A percentile compares a stretch with the other conserved stretches of the same genome.
Conservation (phyloP, 2,888 invertebrate species). For the Blera fallax region DNA sequence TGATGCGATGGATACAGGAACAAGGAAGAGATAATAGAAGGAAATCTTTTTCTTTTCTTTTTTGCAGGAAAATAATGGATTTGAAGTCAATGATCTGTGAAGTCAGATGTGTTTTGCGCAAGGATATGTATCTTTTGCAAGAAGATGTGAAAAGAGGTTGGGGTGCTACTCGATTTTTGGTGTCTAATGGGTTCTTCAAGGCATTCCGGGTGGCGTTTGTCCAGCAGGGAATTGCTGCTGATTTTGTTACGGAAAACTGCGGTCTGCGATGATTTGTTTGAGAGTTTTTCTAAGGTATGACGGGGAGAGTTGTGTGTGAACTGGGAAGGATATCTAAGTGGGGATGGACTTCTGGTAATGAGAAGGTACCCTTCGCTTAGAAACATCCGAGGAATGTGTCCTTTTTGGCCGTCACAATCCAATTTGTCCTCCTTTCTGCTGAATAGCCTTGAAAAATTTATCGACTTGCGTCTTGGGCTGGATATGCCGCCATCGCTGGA, state of each 20-base stretch:
- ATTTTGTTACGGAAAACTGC: slow-evolving; percentile 16
- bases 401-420: too few relatives aligned
- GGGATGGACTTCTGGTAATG: too few relatives aligned
- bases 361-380: too few relatives aligned
- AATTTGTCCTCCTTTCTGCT: too few relatives aligned
- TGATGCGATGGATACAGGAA: slow-evolving; percentile 63
- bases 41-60: slow-evolving; percentile 19
- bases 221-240: slow-evolving; percentile 9
- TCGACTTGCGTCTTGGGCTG: too few relatives aligned
- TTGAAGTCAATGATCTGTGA: slow-evolving; percentile 70
- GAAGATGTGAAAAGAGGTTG: slow-evolving; percentile 19
- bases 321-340: too few relatives aligned
- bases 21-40: slow-evolving; percentile 52
- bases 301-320: too few relatives aligned
- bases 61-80: slow-evolving; percentile 46
- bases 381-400: too few relatives aligned
- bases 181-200: neutral
- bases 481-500: too few relatives aligned
- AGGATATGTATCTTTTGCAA: slow-evolving; percentile 20
- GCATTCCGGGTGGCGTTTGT: slow-evolving; percentile 44
- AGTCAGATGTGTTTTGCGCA: slow-evolving; percentile 62
- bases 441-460: too few relatives aligned
- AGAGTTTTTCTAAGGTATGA: neutral
- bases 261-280: slow-evolving; percentile 35
- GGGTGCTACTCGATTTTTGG: neutral